Percentiles rank a stretch among this genome's conserved stretches.
These are phyloP conservation scores for Yponomeuta malinellus DNA, from an alignment of 2,888 invertebrate species.

Conservation along the genomic window DNA sequence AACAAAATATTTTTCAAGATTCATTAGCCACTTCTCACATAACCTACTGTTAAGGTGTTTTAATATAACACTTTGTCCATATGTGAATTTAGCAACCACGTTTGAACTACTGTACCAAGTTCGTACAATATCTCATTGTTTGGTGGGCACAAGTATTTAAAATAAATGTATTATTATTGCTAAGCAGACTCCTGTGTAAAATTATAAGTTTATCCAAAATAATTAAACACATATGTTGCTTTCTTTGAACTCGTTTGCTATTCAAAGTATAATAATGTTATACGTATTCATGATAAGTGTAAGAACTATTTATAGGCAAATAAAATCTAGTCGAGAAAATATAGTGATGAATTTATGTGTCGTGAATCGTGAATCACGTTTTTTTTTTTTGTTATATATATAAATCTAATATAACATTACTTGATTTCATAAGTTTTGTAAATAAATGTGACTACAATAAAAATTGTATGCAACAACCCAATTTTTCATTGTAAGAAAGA, in stretches of 20 bases:
- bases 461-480: not conserved
- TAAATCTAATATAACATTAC: conserved; percentile 6
- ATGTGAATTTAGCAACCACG: too few species aligned
- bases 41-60: too few species aligned
- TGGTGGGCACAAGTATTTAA: not conserved
- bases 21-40: too few species aligned
- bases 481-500: not conserved
- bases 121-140: too few species aligned
- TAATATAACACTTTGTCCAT: too few species aligned
- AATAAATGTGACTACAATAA: conserved; percentile 4
- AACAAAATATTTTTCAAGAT: too few species aligned
- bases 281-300: conserved; percentile 1
- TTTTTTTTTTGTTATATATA: not conserved
- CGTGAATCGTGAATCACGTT: not conserved
- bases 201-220: not conserved
- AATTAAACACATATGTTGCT: not conserved
- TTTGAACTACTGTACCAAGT: too few species aligned
- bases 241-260: not conserved
- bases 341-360: conserved; percentile 21
- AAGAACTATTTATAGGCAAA: conserved; percentile 2
- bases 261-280: too few species aligned
- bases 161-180: not conserved
- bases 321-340: conserved; percentile 18
- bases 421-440: conserved; percentile 7
- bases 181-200: not conserved